These are phyloP conservation scores for Pseudomyrmex cubaensis DNA, from an alignment of 1,140 invertebrate species.

Conservation along the genomic window DNA sequence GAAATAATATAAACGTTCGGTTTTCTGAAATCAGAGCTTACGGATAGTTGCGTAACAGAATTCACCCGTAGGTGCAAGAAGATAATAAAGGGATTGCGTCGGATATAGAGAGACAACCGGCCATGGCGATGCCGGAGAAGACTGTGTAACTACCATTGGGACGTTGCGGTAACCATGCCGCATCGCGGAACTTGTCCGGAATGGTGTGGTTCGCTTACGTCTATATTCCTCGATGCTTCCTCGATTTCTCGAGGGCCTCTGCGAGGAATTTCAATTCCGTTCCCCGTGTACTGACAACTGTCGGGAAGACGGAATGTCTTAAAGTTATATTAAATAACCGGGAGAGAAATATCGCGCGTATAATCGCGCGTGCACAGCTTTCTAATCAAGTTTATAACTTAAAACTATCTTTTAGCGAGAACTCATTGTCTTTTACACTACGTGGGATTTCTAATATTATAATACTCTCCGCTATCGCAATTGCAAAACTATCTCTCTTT, in stretches of 20 bases:
- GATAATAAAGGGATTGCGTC: slow-evolving; percentile 19
- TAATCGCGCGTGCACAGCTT: too few species aligned
- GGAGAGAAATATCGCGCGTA: neutral
- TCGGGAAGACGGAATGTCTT: neutral
- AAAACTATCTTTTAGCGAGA: too few species aligned
- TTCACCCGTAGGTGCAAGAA: neutral
- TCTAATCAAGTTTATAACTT: too few species aligned
- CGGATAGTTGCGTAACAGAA: too few species aligned
- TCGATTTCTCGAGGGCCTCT: slow-evolving; percentile 39
- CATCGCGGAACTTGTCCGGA: slow-evolving; percentile 21
- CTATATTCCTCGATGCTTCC: neutral
- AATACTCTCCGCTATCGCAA: too few species aligned
- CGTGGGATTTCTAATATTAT: too few species aligned
- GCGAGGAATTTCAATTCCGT: slow-evolving; percentile 37
- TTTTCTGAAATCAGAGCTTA: too few species aligned
- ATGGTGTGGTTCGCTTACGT: slow-evolving; percentile 10
- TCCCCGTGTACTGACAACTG: slow-evolving; percentile 14
- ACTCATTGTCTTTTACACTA: too few species aligned
- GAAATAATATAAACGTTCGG: too few species aligned
- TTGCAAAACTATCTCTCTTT: too few species aligned
- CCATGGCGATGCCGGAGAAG: neutral
- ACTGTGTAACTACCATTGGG: neutral
- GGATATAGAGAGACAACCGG: neutral
- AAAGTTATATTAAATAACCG: neutral
- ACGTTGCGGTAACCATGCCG: neutral